Conservation (phyloP, 1,140 invertebrate genomes). For the Lepidurus packardi region DNA sequence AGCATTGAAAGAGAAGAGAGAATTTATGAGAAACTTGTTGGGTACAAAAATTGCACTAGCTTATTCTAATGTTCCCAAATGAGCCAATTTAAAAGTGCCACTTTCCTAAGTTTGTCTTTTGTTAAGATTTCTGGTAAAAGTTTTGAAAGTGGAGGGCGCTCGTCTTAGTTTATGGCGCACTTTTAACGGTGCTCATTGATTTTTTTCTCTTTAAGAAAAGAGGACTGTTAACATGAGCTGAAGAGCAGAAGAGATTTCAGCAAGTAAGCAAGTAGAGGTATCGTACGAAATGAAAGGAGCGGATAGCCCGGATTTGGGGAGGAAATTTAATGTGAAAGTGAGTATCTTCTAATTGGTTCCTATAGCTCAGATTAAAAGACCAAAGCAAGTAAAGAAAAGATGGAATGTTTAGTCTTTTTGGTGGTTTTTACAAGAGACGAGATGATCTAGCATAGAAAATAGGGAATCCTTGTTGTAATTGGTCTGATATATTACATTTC, state of each 20-base stretch:
- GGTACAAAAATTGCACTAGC: too few relatives aligned
- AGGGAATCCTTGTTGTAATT: too few relatives aligned
- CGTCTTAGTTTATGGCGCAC: not conserved
- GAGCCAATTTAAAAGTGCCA: too few relatives aligned
- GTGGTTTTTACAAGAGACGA: too few relatives aligned
- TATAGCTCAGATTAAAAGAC: not conserved
- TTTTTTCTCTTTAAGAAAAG: not conserved
- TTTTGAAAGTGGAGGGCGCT: not conserved
- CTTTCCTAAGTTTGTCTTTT: too few relatives aligned
- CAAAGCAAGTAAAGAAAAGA: not conserved
- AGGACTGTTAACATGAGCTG: not conserved
- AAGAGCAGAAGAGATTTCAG: not conserved
- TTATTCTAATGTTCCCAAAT: too few relatives aligned
- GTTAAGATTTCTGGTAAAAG: too few relatives aligned
- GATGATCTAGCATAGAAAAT: too few relatives aligned
- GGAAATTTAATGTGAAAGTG: not conserved
- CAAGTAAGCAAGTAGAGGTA: not conserved
- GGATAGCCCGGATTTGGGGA: not conserved
- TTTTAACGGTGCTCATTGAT: conserved; percentile 5
- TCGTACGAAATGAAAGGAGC: not conserved
- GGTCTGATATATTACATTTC: too few relatives aligned
- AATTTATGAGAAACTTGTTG: too few relatives aligned
- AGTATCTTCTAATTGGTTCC: not conserved
- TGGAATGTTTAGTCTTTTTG: not conserved
- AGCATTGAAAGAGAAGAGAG: too few relatives aligned